Percentiles rank a stretch among this genome's conserved stretches.
Conservation (phyloP, 2,888 invertebrate species). For the Lypha dubia region DNA sequence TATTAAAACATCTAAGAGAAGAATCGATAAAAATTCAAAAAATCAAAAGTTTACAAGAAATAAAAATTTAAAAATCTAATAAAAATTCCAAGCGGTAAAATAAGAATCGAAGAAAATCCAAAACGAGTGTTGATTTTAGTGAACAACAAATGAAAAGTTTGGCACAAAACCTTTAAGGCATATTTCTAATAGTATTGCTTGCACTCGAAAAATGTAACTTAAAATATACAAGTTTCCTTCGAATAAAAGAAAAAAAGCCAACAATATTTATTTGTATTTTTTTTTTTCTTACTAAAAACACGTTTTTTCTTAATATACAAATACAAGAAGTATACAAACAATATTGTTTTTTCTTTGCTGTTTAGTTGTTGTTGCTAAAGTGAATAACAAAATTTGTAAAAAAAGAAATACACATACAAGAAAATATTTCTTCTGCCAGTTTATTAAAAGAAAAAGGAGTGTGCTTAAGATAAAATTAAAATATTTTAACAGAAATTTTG, state of each 20-base stretch:
- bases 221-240: slow-evolving; percentile 67
- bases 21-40: slow-evolving; percentile 23
- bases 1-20: slow-evolving; percentile 30
- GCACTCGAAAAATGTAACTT: slow-evolving; percentile 64
- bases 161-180: slow-evolving; percentile 56
- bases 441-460: slow-evolving; percentile 56
- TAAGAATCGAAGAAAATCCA: slow-evolving; percentile 11
- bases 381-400: slow-evolving; percentile 53
- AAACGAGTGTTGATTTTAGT: slow-evolving; percentile 4
- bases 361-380: slow-evolving; percentile 63
- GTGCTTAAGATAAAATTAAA: slow-evolving; percentile 54
- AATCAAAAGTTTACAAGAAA: slow-evolving; percentile 33
- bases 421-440: slow-evolving; percentile 60
- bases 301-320: slow-evolving; percentile 68
- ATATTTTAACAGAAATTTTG: slow-evolving; percentile 43
- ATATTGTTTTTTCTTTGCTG: slow-evolving; percentile 53
- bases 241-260: slow-evolving; percentile 58
- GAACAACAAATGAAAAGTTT: slow-evolving; percentile 50
- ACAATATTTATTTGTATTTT: slow-evolving; percentile 54
- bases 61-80: slow-evolving; percentile 9
- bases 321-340: slow-evolving; percentile 68
- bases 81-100: slow-evolving; percentile 6
- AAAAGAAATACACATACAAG: slow-evolving; percentile 41
- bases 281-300: slow-evolving; percentile 59
- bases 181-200: slow-evolving; percentile 65